phyloP scores from a whole-genome alignment of 2,113 vertebrate species.

The Burhinus oedicnemus region DNA sequence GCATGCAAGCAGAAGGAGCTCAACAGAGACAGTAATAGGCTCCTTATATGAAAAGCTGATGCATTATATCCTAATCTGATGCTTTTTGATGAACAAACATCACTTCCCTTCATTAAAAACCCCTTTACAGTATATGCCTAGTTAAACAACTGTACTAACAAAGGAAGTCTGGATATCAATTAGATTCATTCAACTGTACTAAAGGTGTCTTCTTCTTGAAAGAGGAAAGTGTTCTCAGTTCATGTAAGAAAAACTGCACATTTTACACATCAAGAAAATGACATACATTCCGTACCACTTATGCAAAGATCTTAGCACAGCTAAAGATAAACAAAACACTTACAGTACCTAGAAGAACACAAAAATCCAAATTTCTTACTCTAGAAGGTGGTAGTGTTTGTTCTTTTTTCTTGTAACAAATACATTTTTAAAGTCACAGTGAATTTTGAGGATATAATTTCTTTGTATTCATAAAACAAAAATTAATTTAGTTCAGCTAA shows the following conservation, averaged over 20 bases:
- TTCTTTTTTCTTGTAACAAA: background rate
- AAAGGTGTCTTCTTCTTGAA: background rate
- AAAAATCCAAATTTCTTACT: background rate
- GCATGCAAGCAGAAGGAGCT: background rate
- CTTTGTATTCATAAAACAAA: background rate
- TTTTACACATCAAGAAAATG: background rate
- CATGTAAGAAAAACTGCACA: background rate
- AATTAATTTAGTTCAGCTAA: constrained; percentile 25
- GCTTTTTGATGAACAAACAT: background rate
- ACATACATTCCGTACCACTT: background rate
- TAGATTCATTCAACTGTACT: background rate
- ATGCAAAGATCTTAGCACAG: background rate
- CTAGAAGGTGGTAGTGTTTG: background rate
- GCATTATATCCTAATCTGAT: background rate
- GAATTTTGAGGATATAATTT: constrained; percentile 4
- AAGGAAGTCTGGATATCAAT: background rate
- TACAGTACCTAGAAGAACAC: background rate
- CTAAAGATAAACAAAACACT: background rate
- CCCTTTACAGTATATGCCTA: background rate
- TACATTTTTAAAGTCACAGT: background rate
- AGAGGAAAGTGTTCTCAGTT: background rate
- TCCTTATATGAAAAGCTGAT: background rate
- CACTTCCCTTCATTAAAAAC: background rate
- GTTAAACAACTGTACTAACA: background rate
- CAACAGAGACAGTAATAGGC: background rate